Evolutionary conservation across 2,888 invertebrate species (phyloP), one percentile per base, ranked within the genome.

Genomic region (Andrena flavipes): DNA sequence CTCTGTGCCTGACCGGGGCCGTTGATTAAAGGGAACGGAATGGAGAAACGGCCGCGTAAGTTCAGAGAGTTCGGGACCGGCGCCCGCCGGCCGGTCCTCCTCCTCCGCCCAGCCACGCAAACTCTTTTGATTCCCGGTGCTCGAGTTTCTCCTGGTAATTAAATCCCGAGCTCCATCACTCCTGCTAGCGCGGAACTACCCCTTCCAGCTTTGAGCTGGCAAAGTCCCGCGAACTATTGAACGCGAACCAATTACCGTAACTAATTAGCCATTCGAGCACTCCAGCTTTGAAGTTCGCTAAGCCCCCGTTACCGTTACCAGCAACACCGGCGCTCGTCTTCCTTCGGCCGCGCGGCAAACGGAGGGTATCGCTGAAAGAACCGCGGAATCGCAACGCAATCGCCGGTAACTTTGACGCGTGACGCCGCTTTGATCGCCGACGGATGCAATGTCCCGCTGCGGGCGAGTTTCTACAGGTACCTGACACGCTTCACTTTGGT

Each of bases 221-320:
- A 85, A 85, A 88, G 86, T 88, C 81, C 79, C 56, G 79, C 76
- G 75, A 88, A 88, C 89, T 88, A 89, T 88, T 88, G 88, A 88
- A 88, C 87, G 82, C 76, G 84, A 87, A 86, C 86, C 88, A 88
- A 88, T 88, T 88, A 87, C 87, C 83, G 86, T 89, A 87, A 87
- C 89, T 88, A 88, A 88, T 88, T 88, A 89, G 81, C 86, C 82
- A 87, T 87, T 88, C 87, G 84, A 76, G 84, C 75, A 75, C 73
- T 81, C 72, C 63, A 80, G 84, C 80, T 86, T 81, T 78, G 56
- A 82, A 88, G 80, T 84, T 88, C 60, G 84, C 83, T 79, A 84
- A 87, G 85, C 73, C 56, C 42, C 83, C 78, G 63, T 80, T 80
- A 73, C 65, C 69, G 78, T 76, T 60, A 63, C 67, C 23, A 70